phyloP scores from a whole-genome alignment of 2,797 vertebrate genomes.

The Heteromormyrus szaboi region DNA sequence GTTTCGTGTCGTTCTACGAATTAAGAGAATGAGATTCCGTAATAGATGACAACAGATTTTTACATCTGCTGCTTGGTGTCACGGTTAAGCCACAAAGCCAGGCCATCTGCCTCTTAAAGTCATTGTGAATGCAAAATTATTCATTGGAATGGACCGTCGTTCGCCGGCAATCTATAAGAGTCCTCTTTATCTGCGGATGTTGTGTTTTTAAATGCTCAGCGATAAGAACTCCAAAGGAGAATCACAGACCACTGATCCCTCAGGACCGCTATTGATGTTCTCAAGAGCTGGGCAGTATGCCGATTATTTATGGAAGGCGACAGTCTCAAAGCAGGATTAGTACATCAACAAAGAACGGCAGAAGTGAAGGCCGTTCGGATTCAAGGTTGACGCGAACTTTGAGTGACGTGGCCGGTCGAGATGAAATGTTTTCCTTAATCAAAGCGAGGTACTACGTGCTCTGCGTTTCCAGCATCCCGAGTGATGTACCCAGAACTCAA shows the following conservation, averaged over 20 bases:
- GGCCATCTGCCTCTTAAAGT: conserved; percentile 32
- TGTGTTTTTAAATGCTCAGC: neutral
- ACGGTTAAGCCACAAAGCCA: conserved; percentile 20
- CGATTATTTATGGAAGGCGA: neutral
- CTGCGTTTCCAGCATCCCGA: neutral
- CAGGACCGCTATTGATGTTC: neutral
- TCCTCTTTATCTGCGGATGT: neutral
- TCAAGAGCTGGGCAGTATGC: neutral
- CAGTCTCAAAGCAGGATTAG: neutral
- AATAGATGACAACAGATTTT: conserved; percentile 29
- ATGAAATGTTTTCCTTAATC: neutral
- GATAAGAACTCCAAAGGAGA: neutral
- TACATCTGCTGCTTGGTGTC: conserved; percentile 33
- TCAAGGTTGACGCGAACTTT: neutral
- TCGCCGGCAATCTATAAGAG: neutral
- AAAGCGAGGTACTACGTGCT: neutral
- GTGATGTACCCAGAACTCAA: neutral
- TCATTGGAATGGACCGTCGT: conserved; percentile 30
- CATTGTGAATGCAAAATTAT: conserved; percentile 39
- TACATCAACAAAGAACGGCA: neutral
- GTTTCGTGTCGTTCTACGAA: conserved; percentile 35
- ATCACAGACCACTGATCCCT: neutral
- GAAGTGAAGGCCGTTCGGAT: neutral
- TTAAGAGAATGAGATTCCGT: conserved; percentile 28
- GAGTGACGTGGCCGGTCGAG: neutral